Conservation (phyloP, 2,797 vertebrate genomes). For the Dromococcyx pavoninus region DNA sequence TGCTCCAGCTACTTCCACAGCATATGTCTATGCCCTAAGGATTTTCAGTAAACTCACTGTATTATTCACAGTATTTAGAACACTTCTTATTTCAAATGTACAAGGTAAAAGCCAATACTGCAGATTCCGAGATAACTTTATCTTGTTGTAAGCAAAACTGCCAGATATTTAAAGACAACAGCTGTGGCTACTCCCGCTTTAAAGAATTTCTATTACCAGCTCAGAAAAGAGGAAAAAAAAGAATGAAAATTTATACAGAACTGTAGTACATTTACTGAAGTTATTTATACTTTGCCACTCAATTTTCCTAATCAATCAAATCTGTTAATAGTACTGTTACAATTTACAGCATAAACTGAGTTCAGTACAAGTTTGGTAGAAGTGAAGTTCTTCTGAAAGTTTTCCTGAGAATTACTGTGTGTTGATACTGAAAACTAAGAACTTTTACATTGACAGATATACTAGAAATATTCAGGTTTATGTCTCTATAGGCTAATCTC, state of each 20-base stretch:
- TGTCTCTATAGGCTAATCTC: not conserved
- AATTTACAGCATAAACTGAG: not conserved
- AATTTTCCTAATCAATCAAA: slow-evolving; percentile 36
- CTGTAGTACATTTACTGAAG: not conserved
- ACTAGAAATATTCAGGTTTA: not conserved
- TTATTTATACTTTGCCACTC: slow-evolving; percentile 15
- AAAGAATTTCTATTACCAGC: not conserved
- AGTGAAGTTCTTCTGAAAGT: not conserved
- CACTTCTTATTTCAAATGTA: slow-evolving; percentile 13
- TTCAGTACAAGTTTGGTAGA: not conserved
- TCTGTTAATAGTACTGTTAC: not conserved
- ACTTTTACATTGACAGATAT: not conserved
- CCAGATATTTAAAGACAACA: slow-evolving; percentile 29
- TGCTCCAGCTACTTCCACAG: not conserved
- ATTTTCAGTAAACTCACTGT: not conserved
- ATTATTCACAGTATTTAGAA: slow-evolving; percentile 25
- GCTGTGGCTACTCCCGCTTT: slow-evolving; percentile 10
- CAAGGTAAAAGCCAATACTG: not conserved
- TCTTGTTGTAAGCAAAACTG: slow-evolving; percentile 34
- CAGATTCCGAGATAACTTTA: slow-evolving; percentile 23
- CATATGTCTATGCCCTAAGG: slow-evolving; percentile 9
- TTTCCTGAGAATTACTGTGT: not conserved
- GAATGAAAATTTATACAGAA: slow-evolving; percentile 28
- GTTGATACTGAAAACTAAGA: not conserved
- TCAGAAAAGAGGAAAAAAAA: slow-evolving; percentile 33